Evolutionary conservation across 2,888 invertebrate genomes (phyloP), one percentile per base, ranked within the genome.

Genomic region (Idaea dimidiata): DNA sequence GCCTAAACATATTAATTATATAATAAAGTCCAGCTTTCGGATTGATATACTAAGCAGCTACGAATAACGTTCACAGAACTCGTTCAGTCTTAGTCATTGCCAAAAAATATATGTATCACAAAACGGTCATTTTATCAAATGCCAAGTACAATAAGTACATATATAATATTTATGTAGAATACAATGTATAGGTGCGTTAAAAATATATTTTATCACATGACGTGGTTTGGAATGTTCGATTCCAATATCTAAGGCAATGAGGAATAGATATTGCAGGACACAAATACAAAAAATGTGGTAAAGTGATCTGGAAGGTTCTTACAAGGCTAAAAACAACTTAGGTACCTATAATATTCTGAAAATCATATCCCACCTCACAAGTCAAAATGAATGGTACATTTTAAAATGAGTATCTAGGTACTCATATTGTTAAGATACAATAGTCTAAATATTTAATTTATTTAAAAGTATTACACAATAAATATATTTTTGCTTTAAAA

Each of bases 201-300:
- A 61, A 61, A 61, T 54, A 57, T 53, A 56, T 31, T 57, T 33
- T 54, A 58, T 55, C 18, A 60, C 6, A 54, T 61, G 43, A 17
- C 55, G 4, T 24, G 16, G 55, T 16, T 54, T 33, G 54, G 56
- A 59, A 59, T 59, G 56, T 33, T 57, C 24, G 5, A 24, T 24
- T 24, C 24, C 24, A 24, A 24, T 24, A 24, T 24, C 5, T 24
- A 24, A 24, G 24, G 24, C 24, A 24, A 24, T 24, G 24, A 24
- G 24, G 24, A 24, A 24, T 24, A 24, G 24, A 5, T 24, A 24
- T 24, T 24, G 24, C 24, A 24, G 24, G 3, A 24, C n/a, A 24
- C 24, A 3, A 24, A 24, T 24, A 24, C 24, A 24, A 24, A 24
- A 24, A 24, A 24, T 24, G 24, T 24, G 1, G 5, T n/a, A 24